These are phyloP conservation scores for Teleogryllus oceanicus DNA, from an alignment of 2,888 invertebrate genomes.

Conservation along the genomic window DNA sequence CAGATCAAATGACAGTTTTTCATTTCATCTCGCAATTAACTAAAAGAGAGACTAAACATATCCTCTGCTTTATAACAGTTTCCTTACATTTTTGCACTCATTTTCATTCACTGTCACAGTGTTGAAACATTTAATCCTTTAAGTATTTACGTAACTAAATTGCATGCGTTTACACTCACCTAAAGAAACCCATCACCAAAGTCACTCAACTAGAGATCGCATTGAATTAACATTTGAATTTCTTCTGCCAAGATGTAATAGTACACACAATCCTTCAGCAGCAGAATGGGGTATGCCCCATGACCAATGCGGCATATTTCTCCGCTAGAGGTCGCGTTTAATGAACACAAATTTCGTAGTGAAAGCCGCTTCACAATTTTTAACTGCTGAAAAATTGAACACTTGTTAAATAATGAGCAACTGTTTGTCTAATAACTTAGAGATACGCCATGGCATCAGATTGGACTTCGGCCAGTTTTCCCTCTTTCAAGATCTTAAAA, in stretches of 20 bases:
- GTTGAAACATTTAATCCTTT: slow-evolving; percentile 9
- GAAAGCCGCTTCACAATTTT: background rate
- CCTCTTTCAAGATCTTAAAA: background rate
- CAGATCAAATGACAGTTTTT: background rate
- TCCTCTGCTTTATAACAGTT: background rate
- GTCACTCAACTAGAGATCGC: background rate
- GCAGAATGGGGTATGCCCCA: no score
- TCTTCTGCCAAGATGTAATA: background rate
- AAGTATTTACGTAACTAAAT: background rate
- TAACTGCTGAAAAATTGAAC: background rate
- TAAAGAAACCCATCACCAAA: background rate
- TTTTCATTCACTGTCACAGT: background rate
- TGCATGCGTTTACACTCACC: slow-evolving; percentile 2
- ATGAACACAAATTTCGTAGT: no score
- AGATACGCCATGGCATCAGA: no score
- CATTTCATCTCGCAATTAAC: background rate
- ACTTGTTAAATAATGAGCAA: background rate
- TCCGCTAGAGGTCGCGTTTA: no score
- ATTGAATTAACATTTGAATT: background rate
- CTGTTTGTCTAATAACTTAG: background rate
- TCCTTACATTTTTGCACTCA: background rate
- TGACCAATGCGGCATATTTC: no score
- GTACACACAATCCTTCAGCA: background rate
- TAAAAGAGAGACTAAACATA: background rate
- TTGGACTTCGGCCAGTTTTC: background rate